Evolutionary conservation across 2,888 invertebrate species (phyloP).

Genomic region (Agrotis clavis): DNA sequence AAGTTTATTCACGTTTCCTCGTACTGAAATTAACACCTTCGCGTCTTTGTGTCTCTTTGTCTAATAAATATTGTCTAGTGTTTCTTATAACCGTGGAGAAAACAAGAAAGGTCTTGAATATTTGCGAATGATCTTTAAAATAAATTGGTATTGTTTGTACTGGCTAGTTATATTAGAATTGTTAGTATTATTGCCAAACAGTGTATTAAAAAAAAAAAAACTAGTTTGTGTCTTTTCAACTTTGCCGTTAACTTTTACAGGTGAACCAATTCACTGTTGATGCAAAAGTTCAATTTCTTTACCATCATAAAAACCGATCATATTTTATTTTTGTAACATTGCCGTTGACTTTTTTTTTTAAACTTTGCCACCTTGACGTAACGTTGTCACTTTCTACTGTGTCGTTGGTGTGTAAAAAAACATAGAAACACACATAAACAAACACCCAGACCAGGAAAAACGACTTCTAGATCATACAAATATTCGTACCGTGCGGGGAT

Average conservation of each 20-base stretch:
- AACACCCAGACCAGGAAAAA: no score
- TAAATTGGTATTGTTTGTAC: constrained; percentile 49
- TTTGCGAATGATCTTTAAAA: constrained; percentile 56
- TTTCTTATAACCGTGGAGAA: constrained; percentile 50
- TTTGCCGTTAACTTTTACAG: background rate
- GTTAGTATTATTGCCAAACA: background rate
- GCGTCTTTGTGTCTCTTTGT: constrained; percentile 68
- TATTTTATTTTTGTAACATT: no score
- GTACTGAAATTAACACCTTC: constrained; percentile 81
- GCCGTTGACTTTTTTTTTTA: no score
- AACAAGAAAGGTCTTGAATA: constrained; percentile 35
- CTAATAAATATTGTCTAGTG: constrained; percentile 65
- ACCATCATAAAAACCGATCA: no score
- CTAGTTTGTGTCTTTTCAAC: background rate
- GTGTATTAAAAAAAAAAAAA: background rate
- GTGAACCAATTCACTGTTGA: no score
- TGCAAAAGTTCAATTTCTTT: no score
- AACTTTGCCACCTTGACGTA: no score
- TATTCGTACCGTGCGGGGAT: no score
- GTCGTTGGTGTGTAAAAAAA: no score
- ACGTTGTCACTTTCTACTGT: no score
- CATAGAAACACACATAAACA: no score
- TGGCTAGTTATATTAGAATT: constrained; percentile 13
- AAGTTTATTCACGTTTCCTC: constrained; percentile 84
- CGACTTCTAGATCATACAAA: no score